Base-by-base conservation (phyloP, 2,113 vertebrate species). In the Malurus melanocephalus region DNA sequence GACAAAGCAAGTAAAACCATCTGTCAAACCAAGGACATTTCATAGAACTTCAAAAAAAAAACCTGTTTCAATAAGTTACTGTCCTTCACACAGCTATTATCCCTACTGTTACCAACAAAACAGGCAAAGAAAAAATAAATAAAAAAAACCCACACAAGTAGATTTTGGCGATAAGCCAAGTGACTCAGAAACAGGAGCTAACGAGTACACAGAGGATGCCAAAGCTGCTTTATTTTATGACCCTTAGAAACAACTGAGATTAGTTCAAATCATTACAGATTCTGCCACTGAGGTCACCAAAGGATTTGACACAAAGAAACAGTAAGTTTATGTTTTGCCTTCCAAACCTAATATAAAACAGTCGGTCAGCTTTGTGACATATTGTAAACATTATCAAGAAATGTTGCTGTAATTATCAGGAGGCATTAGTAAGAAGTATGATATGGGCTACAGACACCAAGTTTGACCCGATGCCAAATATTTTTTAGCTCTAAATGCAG, bases 371-470 rank as follows among this genome's bases (percentile, higher is more conserved):
- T 89, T 65, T 55, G 45, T 89, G 77, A 51, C 38, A 83, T 77
- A 78, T 3, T 53, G 56, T 21, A 92, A 72, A 26, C 74, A 69
- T 72, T 59, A 85, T 33, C 48, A 90, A 93, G 86, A 90, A 95
- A 93, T 23, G n/a, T 38, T 59, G 76, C 64, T 42, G 67, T 46
- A 67, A 82, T 87, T 87, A 91, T 61, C 53, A 57, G 72, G 59
- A 85, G 33, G 48, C 48, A 60, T 64, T 33, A 65, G 26, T 43
- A 59, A 93, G 52, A 91, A 94, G 65, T 61, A 13, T 0, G 7
- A 72, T 66, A 79, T 3, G 28, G 16, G 8, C 51, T 59, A 45
- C 30, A n/a, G 77, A 55, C 67, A 88, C 8, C 40, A 69, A 57
- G 23, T 78, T 15, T 68, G 69, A 49, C 33, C 28, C 10, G 5